Conservation (phyloP, 2,797 vertebrate species). For the Tokudaia muenninki region DNA sequence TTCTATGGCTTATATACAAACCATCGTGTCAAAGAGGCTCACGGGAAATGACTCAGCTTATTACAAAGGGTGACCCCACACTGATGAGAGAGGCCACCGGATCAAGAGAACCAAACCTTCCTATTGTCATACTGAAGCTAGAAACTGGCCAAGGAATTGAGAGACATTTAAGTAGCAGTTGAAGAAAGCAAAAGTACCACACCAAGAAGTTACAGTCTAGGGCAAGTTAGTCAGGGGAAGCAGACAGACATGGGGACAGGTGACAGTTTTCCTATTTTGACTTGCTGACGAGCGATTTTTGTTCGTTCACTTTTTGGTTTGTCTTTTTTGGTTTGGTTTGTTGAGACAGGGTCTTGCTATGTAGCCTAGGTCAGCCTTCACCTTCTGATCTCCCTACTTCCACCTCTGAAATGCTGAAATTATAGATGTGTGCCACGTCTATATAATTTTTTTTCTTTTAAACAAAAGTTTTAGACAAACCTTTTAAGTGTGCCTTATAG, state of each 20-base stretch:
- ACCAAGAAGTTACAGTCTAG: slow-evolving; percentile 14
- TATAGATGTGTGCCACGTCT: neutral
- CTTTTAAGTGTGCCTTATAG: slow-evolving; percentile 14
- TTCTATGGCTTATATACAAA: neutral
- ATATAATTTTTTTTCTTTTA: neutral
- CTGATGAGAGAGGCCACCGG: neutral
- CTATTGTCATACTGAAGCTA: neutral
- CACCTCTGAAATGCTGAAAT: neutral
- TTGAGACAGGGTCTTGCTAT: neutral
- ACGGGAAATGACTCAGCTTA: neutral
- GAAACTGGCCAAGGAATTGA: neutral
- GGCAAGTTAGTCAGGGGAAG: slow-evolving; percentile 19
- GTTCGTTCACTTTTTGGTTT: neutral
- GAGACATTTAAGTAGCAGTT: neutral
- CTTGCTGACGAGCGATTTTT: neutral
- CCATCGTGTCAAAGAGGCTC: neutral
- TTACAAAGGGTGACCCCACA: neutral
- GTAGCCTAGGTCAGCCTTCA: neutral
- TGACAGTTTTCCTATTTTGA: neutral
- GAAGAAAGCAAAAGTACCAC: neutral
- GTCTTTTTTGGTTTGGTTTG: neutral
- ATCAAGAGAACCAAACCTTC: slow-evolving; percentile 21
- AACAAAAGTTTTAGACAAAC: slow-evolving; percentile 60
- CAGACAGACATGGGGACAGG: neutral
- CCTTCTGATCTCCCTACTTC: neutral